phyloP scores from a whole-genome alignment of 1,140 invertebrate genomes.

The Zaprionus taronus region DNA sequence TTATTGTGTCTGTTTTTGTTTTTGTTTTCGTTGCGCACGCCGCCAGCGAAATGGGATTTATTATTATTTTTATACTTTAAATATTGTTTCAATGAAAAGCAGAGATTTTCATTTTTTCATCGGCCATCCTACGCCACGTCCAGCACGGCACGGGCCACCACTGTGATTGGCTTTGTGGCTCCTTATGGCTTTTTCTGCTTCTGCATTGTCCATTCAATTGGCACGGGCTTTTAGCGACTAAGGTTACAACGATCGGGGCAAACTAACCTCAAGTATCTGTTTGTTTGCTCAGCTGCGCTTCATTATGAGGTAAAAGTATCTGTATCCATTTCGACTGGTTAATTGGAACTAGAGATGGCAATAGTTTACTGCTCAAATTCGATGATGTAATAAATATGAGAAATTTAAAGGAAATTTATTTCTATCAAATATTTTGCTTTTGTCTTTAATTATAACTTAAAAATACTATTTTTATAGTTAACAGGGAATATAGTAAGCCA shows the following conservation, averaged over 20 bases:
- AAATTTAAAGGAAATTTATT: no score
- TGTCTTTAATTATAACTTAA: no score
- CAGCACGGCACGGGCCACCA: background rate
- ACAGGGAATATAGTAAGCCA: no score
- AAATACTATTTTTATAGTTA: no score
- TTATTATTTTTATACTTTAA: conserved; percentile 79
- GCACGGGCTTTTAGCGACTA: conserved; percentile 73
- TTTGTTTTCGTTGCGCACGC: conserved; percentile 73
- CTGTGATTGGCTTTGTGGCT: conserved; percentile 49
- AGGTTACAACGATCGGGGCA: conserved; percentile 62
- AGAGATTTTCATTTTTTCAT: conserved; percentile 40
- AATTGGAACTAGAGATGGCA: conserved; percentile 50
- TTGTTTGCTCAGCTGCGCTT: conserved; percentile 69
- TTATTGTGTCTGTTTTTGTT: conserved; percentile 45
- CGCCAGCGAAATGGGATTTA: conserved; percentile 77
- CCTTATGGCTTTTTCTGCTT: conserved; percentile 33
- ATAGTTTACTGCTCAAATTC: background rate
- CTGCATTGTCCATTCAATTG: conserved; percentile 5
- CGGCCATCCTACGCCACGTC: background rate
- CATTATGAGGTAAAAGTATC: conserved; percentile 37
- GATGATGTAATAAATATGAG: no score
- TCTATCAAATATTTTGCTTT: no score
- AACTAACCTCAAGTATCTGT: conserved; percentile 59
- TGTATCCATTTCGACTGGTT: conserved; percentile 68
- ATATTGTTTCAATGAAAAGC: conserved; percentile 72